A percentile compares a stretch with the other conserved stretches of the same genome.
phyloP scores from a whole-genome alignment of 1,140 invertebrate genomes.

The Drosophila chauvacae region DNA sequence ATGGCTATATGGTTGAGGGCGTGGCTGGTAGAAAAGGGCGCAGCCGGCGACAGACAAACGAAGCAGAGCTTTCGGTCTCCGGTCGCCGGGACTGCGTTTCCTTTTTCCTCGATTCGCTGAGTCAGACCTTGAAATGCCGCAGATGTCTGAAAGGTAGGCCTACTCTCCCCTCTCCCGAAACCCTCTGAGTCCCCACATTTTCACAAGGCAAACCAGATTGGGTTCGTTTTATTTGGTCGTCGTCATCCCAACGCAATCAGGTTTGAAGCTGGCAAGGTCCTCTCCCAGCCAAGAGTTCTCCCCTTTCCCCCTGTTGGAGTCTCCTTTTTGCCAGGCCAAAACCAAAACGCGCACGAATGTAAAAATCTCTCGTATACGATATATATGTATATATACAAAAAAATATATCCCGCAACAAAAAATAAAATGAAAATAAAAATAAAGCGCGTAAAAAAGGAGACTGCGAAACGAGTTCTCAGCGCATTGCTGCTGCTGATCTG shows the following conservation, averaged over 20 bases:
- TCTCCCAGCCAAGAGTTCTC: conserved; percentile 36
- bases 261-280: conserved; percentile 74
- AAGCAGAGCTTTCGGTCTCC: conserved; percentile 20
- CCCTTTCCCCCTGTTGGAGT: neutral
- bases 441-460: conserved; percentile 22
- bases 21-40: conserved; percentile 66
- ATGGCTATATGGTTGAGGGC: conserved; percentile 26
- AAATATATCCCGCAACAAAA: conserved; percentile 33
- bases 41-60: conserved; percentile 43
- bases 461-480: conserved; percentile 59
- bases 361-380: conserved; percentile 45
- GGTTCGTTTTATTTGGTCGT: conserved; percentile 38
- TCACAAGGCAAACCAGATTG: conserved; percentile 79
- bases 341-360: conserved; percentile 60
- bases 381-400: conserved; percentile 27
- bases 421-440: conserved; percentile 35
- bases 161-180: neutral
- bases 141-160: conserved; percentile 70
- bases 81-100: conserved; percentile 22
- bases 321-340: conserved; percentile 12
- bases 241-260: conserved; percentile 55
- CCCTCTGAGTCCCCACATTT: conserved; percentile 14
- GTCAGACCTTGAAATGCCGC: conserved; percentile 81
- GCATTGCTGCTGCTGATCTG: conserved; percentile 32
- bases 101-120: conserved; percentile 68